Base-by-base conservation (phyloP, 2,888 invertebrate genomes). In the Orchesella flavescens region DNA sequence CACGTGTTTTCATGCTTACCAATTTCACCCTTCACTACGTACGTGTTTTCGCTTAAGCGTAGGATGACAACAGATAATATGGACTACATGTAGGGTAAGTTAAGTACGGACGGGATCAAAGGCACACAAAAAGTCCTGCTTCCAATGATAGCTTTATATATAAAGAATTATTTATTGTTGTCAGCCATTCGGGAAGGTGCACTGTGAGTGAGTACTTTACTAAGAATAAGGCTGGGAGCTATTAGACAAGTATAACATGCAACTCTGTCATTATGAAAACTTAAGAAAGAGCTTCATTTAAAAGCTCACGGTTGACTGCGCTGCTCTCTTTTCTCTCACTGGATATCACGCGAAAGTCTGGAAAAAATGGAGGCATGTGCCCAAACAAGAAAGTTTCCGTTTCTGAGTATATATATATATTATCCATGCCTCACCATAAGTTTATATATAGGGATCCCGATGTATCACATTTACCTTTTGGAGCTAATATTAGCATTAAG, bases 1-100 rank as follows among this genome's bases (percentile, higher is more conserved):
- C 49, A 55, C 55, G 53, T 12, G 17, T 21, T 63, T 66, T 19
- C 66, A 63, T 34, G 57, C 46, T 55, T 75, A 24, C 65, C 68
- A 76, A 76, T 76, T 76, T 76, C 76, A 76, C 57, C 66, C 76
- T 68, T 68, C 76, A 76, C n/a, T 68, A 57, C n/a, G 55, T 66
- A n/a, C n/a, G n/a, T 57, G 57, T 75, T 66, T 76, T 59, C 34
- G 7, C 34, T 55, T 24, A 15, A 44, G n/a, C 21, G 49, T 49
- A 69, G 23, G 19, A n/a, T n/a, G n/a, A 69, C 21, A 69, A 19
- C 21, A 17, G 53, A 24, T 53, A 53, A 43, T 44, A 53, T 66
- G 66, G 34, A 34, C n/a, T n/a, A n/a, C n/a, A n/a, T n/a, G n/a
- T n/a, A n/a, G 49, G 3, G 49, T 66, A 24, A 43, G 66, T 66